Evolutionary conservation across 2,797 vertebrate genomes (phyloP), one percentile per base, ranked within the genome.

Genomic region (Clarias platycephalus): DNA sequence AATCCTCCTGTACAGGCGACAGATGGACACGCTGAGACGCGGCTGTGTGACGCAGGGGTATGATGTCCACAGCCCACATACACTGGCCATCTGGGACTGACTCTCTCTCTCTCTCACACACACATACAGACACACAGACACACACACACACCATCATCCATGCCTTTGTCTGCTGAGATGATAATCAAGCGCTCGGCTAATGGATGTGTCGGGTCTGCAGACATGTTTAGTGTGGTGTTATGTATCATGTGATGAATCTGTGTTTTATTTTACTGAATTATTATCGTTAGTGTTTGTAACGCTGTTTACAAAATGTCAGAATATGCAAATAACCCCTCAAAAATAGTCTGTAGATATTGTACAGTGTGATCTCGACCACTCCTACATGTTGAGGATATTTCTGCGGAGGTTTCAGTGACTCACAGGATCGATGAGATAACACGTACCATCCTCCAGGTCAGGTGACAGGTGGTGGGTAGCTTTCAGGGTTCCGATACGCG

Each of bases 61-160:
- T 80, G 80, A 72, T 26, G 83, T 68, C 13, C 74, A 40, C 86
- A 49, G 53, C 75, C 86, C 55, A 88, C 67, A 16, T 10, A 76
- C 80, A 70, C 80, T 72, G 67, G 74, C 86, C 81, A 87, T 89
- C 88, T 89, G 87, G 83, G 77, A 67, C 81, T 63, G 28, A 10
- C 37, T 53, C 26, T 20, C 22, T n/a, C 70, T 74, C 71, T 18
- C 71, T 55, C 44, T 74, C 71, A 28, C 71, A 26, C 71, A 40
- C 31, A 71, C 34, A 71, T 37, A 71, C 31, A 18, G 15, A 20
- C 66, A 70, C 67, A 70, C 31, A 37, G 31, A 70, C 34, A 22
- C 68, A 24, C 37, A 49, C 76, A 60, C n/a, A 37, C 80, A 67
- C 83, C 57, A 63, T 76, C 26, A 86, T 62, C 44, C 67, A 66